These are phyloP conservation scores for Spodoptera frugiperda DNA, from an alignment of 1,140 invertebrate genomes.

Conservation along the genomic window DNA sequence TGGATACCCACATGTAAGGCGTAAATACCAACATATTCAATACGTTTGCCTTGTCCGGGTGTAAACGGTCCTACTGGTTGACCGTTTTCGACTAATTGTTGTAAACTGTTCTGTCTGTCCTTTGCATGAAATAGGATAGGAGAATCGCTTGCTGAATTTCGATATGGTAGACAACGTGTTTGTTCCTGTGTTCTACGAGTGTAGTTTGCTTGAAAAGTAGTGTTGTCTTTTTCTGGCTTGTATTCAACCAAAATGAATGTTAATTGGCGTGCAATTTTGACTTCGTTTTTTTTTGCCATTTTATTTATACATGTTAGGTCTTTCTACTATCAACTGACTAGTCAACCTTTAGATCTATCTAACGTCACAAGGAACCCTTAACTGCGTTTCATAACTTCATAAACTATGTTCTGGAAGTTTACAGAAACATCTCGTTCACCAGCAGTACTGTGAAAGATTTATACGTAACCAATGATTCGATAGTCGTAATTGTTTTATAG, in stretches of 20 bases:
- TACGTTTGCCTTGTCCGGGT: conserved; percentile 21
- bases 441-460: conserved; percentile 12
- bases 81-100: conserved; percentile 5
- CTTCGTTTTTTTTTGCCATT: too few relatives aligned
- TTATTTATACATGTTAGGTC: too few relatives aligned
- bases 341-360: neutral
- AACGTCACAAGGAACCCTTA: conserved; percentile 1
- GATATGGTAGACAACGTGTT: too few relatives aligned
- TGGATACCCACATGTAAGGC: conserved; percentile 38
- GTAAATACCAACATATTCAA: conserved; percentile 39
- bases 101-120: neutral
- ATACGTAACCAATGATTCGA: conserved; percentile 42
- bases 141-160: neutral
- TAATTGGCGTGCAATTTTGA: too few relatives aligned
- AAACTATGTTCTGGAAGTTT: conserved; percentile 2
- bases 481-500: conserved; percentile 31
- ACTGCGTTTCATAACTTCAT: neutral
- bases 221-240: too few relatives aligned
- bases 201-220: too few relatives aligned
- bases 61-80: conserved; percentile 17
- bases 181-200: too few relatives aligned
- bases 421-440: conserved; percentile 14
- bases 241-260: too few relatives aligned
- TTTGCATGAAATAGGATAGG: neutral
- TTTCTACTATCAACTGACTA: too few relatives aligned